phyloP scores from a whole-genome alignment of 2,113 vertebrate genomes.

The Tachysurus vachellii region DNA sequence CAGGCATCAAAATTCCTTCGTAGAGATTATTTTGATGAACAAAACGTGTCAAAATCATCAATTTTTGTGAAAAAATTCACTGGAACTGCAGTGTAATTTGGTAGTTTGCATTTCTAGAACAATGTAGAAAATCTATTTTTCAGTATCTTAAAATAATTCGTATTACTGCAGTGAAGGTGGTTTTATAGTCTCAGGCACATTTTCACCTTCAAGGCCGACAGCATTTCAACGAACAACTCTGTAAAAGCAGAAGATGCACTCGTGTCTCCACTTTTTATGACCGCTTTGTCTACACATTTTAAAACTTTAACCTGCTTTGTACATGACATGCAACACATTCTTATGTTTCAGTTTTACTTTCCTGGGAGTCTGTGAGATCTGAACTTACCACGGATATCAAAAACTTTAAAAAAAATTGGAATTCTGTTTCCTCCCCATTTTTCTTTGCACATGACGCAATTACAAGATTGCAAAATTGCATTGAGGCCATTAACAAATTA shows the following conservation, averaged over 20 bases:
- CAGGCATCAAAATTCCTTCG: neutral
- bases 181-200: neutral
- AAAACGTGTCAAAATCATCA: too few relatives aligned
- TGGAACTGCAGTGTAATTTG: neutral
- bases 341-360: neutral
- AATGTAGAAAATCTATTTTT: neutral
- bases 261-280: neutral
- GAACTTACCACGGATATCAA: neutral
- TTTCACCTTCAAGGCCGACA: neutral
- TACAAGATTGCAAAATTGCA: neutral
- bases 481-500: neutral
- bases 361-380: neutral
- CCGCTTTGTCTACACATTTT: neutral
- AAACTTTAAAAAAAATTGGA: neutral
- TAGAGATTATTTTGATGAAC: too few relatives aligned
- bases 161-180: neutral
- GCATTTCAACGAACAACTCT: neutral
- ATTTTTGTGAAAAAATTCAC: too few relatives aligned
- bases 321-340: neutral
- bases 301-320: neutral
- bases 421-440: neutral
- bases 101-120: neutral
- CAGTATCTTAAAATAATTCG: neutral
- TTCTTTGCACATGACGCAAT: neutral
- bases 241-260: neutral